phyloP scores from a whole-genome alignment of 2,797 vertebrate species.

The Acanthornis magna region DNA sequence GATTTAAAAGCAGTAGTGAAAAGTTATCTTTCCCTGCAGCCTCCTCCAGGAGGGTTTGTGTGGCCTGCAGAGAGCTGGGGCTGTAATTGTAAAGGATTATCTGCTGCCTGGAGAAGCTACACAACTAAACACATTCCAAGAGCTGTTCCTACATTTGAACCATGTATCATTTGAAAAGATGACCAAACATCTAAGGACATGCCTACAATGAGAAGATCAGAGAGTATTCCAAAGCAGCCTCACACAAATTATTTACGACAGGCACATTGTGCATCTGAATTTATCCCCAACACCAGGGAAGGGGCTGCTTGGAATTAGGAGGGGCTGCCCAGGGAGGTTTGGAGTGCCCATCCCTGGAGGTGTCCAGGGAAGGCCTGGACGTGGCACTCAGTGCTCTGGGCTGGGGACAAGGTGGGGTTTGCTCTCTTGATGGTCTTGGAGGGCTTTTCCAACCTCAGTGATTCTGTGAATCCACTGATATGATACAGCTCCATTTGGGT shows the following conservation, averaged over 20 bases:
- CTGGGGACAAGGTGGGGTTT: neutral
- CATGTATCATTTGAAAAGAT: neutral
- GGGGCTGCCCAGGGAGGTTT: no score
- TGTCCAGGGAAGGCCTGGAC: fast-evolving
- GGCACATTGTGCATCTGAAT: neutral
- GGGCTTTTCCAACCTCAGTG: neutral
- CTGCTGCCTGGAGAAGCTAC: neutral
- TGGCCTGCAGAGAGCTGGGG: neutral
- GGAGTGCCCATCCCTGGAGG: neutral
- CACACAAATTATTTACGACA: neutral
- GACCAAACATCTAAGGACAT: neutral
- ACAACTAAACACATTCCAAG: neutral
- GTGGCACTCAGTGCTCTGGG: neutral
- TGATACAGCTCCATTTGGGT: neutral
- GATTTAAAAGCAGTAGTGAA: neutral
- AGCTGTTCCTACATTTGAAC: neutral
- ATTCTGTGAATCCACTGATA: neutral
- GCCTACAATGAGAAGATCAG: neutral
- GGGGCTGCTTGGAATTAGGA: fast-evolving
- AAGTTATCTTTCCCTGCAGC: neutral
- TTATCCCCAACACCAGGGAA: neutral
- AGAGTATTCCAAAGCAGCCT: neutral
- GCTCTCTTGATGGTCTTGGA: neutral
- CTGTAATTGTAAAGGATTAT: neutral
- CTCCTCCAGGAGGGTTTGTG: neutral